Evolutionary conservation across 1,140 invertebrate genomes (phyloP).

Genomic region (Ectropis grisescens): DNA sequence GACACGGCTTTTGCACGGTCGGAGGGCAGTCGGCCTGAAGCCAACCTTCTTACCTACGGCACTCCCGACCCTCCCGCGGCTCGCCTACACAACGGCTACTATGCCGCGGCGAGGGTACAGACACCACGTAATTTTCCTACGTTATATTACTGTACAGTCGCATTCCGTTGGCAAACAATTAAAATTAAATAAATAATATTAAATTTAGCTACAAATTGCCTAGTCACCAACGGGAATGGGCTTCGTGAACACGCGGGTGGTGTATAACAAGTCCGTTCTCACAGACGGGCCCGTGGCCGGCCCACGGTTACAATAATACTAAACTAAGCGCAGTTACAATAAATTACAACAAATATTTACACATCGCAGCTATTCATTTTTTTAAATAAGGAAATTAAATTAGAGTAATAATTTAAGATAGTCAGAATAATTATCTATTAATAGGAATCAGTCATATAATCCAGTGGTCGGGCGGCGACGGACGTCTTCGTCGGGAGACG

Average conservation of each 20-base stretch:
- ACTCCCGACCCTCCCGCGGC: constrained; percentile 1
- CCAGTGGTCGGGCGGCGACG: constrained; percentile 32
- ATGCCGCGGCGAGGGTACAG: no score
- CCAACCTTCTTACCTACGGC: constrained; percentile 8
- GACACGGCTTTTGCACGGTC: constrained; percentile 3
- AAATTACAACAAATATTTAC: constrained; percentile 65
- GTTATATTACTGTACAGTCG: constrained; percentile 63
- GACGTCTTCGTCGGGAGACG: constrained; percentile 28
- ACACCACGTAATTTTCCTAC: constrained; percentile 44
- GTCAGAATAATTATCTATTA: constrained; percentile 48
- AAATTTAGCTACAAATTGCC: constrained; percentile 64
- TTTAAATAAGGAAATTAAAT: constrained; percentile 64
- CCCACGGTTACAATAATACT: constrained; percentile 28
- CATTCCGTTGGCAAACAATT: constrained; percentile 66
- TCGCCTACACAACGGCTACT: no score
- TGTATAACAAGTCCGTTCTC: constrained; percentile 61
- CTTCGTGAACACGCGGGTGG: constrained; percentile 67
- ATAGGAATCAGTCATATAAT: constrained; percentile 65
- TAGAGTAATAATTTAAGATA: constrained; percentile 57
- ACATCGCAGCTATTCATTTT: constrained; percentile 51
- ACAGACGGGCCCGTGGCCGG: constrained; percentile 36
- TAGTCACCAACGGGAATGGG: constrained; percentile 65
- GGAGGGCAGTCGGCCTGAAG: constrained; percentile 17
- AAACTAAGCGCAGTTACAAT: constrained; percentile 50
- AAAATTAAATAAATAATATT: constrained; percentile 64